Percentiles rank a stretch among this genome's conserved stretches.
Evolutionary conservation across 2,888 invertebrate genomes (phyloP).

Genomic region (Anorthoa munda): DNA sequence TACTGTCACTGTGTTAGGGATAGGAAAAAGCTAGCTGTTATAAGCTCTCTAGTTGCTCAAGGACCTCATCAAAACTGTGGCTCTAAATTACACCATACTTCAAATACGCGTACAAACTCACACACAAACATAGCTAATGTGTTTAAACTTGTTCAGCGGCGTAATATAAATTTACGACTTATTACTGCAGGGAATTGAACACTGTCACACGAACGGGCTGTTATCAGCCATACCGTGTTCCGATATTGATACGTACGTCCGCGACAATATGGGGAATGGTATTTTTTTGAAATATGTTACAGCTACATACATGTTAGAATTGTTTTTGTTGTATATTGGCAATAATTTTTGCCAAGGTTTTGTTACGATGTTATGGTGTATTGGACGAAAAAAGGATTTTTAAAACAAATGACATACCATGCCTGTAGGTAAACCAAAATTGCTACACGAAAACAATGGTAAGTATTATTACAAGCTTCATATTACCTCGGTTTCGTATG

Average conservation of each 20-base stretch:
- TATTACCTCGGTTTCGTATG: too few relatives aligned
- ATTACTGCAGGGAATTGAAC: conserved; percentile 80
- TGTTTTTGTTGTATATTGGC: neutral
- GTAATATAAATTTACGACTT: conserved; percentile 83
- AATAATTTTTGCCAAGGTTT: neutral
- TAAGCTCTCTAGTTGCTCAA: neutral
- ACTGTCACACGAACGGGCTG: conserved; percentile 72
- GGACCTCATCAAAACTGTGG: neutral
- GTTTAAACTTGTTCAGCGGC: conserved; percentile 59
- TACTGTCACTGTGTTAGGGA: too few relatives aligned
- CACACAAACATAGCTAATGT: conserved; percentile 53
- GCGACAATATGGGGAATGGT: conserved; percentile 7
- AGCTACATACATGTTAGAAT: neutral
- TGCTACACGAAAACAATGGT: too few relatives aligned
- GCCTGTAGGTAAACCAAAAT: too few relatives aligned
- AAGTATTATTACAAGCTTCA: too few relatives aligned
- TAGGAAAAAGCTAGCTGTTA: too few relatives aligned
- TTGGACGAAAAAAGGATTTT: neutral
- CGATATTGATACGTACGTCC: conserved; percentile 49
- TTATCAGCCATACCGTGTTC: conserved; percentile 61
- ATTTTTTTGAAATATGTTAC: conserved; percentile 23
- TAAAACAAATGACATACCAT: neutral
- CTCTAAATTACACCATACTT: conserved; percentile 40
- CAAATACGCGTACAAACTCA: conserved; percentile 31
- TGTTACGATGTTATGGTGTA: neutral